Evolutionary conservation across 1,140 invertebrate genomes (phyloP).

Genomic region (Myzus persicae): DNA sequence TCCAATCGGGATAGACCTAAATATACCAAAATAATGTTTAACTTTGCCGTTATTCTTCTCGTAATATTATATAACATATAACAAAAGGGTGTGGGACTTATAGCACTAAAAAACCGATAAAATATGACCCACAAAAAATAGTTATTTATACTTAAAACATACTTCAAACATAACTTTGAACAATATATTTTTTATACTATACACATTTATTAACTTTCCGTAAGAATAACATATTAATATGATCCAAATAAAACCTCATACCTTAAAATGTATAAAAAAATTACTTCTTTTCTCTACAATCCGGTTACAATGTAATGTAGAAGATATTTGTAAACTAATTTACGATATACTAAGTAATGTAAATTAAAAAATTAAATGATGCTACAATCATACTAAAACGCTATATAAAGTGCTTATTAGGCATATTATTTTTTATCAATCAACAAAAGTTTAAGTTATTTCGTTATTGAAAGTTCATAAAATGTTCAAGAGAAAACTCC

Average conservation of each 20-base stretch:
- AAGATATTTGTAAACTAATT: too few species aligned
- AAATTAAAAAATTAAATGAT: too few species aligned
- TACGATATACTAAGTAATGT: too few species aligned
- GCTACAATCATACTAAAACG: too few species aligned
- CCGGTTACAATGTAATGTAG: too few species aligned
- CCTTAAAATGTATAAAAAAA: not conserved
- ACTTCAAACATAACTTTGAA: too few species aligned
- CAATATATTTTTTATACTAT: too few species aligned
- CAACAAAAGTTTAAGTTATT: too few species aligned
- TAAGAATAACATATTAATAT: not conserved
- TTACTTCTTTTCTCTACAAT: not conserved
- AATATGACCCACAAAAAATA: not conserved
- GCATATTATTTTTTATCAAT: too few species aligned
- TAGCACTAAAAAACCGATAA: not conserved
- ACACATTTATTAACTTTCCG: not conserved
- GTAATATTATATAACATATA: not conserved
- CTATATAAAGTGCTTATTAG: too few species aligned
- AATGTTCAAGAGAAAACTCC: too few species aligned
- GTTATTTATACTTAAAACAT: not conserved
- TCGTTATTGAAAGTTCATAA: too few species aligned
- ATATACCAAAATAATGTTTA: not conserved
- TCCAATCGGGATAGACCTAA: constrained; percentile 84
- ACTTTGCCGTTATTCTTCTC: not conserved
- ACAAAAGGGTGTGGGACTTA: not conserved
- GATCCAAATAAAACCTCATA: not conserved